Percentiles rank a stretch among this genome's conserved stretches.
phyloP scores from a whole-genome alignment of 2,113 vertebrate genomes.

The Puffinus mauretanicus region DNA sequence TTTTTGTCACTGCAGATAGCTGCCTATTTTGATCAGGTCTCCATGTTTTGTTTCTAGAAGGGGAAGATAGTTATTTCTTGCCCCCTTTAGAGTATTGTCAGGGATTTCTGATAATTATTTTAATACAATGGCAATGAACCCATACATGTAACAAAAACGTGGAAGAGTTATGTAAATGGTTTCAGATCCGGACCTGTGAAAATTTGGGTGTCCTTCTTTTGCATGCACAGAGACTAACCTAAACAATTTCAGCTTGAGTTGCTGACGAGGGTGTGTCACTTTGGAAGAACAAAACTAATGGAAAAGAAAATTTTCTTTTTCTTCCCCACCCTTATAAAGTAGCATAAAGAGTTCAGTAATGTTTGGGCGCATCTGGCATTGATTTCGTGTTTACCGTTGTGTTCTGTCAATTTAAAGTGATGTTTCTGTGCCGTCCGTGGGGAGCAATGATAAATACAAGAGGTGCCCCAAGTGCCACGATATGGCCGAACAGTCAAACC shows the following conservation, averaged over 20 bases:
- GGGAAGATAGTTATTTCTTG: neutral
- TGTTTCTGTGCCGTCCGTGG: neutral
- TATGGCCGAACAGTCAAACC: neutral
- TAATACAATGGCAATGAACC: neutral
- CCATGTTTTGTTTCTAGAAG: neutral
- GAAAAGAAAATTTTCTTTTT: neutral
- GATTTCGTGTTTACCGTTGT: neutral
- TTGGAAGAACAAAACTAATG: neutral
- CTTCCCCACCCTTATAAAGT: neutral
- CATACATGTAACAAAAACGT: neutral
- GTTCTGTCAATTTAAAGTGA: conserved; percentile 23
- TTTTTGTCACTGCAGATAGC: neutral
- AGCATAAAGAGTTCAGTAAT: accelerated
- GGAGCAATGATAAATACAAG: neutral
- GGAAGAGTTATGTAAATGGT: neutral
- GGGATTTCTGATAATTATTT: neutral
- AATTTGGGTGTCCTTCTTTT: neutral
- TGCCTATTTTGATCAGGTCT: neutral
- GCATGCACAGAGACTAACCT: neutral
- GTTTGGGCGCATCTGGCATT: neutral
- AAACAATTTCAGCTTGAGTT: neutral
- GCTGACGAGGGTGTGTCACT: neutral
- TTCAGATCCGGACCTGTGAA: neutral
- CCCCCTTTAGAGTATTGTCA: neutral
- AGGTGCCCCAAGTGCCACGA: neutral